Percentiles rank a stretch among this genome's conserved stretches.
These are phyloP conservation scores for Plutomurus gul DNA, from an alignment of 1,140 invertebrate species.

Conservation along the genomic window DNA sequence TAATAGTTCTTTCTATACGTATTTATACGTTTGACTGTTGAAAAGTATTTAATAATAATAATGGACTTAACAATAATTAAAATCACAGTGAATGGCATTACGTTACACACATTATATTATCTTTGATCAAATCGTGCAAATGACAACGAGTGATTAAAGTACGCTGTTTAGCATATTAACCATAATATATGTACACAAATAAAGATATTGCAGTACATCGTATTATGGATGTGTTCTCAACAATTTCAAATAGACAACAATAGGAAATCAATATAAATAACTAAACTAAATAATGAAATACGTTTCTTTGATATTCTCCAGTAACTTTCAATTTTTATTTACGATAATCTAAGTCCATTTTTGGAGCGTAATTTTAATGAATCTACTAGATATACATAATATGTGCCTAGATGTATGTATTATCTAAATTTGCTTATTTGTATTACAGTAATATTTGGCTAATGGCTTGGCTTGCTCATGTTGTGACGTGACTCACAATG, in stretches of 20 bases:
- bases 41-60: background rate
- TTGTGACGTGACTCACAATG: constrained; percentile 4
- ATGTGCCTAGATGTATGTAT: too few relatives aligned
- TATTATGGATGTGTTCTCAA: background rate
- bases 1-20: background rate
- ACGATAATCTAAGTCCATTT: too few relatives aligned
- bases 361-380: too few relatives aligned
- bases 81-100: constrained; percentile 29
- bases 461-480: constrained; percentile 13
- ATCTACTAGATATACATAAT: too few relatives aligned
- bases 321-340: too few relatives aligned
- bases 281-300: too few relatives aligned
- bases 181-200: background rate
- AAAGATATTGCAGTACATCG: background rate
- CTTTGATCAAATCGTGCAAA: background rate
- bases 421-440: background rate
- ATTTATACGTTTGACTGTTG: background rate
- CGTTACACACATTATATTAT: background rate
- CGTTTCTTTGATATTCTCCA: background rate
- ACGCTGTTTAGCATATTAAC: too few relatives aligned
- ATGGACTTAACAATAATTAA: background rate
- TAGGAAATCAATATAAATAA: background rate
- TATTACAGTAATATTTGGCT: constrained; percentile 1
- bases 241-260: background rate
- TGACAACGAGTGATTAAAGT: constrained; percentile 3